A percentile compares a stretch with the other conserved stretches of the same genome.
phyloP scores from a whole-genome alignment of 2,888 invertebrate species.

The Junonia oenone region DNA sequence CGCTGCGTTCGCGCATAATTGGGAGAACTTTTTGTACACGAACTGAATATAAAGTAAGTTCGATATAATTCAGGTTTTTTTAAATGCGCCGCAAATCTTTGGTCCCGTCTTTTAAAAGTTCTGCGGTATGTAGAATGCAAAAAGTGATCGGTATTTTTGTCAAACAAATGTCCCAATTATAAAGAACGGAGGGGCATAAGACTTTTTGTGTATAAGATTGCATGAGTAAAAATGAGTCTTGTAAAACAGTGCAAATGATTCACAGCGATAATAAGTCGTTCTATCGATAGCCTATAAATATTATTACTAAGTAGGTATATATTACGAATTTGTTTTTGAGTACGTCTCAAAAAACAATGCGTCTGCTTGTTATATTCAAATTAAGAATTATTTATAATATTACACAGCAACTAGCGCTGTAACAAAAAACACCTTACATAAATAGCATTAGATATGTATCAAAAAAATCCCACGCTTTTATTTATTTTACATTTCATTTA shows the following conservation, averaged over 20 bases:
- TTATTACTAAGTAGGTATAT: no score
- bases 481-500: not conserved
- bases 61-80: slow-evolving; percentile 62
- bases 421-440: no score
- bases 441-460: not conserved
- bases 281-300: no score
- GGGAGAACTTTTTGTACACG: slow-evolving; percentile 64
- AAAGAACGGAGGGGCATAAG: slow-evolving; percentile 7
- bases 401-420: no score
- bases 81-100: slow-evolving; percentile 31
- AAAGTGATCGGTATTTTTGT: slow-evolving; percentile 25
- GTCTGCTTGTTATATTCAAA: no score
- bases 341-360: no score
- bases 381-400: no score
- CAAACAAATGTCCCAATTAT: slow-evolving; percentile 28
- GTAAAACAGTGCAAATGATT: not conserved
- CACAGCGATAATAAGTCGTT: no score
- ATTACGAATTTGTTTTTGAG: no score
- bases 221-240: not conserved
- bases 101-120: slow-evolving; percentile 27
- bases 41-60: slow-evolving; percentile 64
- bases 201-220: not conserved
- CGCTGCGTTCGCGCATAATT: slow-evolving; percentile 71
- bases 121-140: slow-evolving; percentile 18
- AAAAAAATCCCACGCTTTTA: not conserved